These are phyloP conservation scores for Monodelphis domestica DNA, from an alignment of 2,797 vertebrate genomes.

Conservation along the genomic window DNA sequence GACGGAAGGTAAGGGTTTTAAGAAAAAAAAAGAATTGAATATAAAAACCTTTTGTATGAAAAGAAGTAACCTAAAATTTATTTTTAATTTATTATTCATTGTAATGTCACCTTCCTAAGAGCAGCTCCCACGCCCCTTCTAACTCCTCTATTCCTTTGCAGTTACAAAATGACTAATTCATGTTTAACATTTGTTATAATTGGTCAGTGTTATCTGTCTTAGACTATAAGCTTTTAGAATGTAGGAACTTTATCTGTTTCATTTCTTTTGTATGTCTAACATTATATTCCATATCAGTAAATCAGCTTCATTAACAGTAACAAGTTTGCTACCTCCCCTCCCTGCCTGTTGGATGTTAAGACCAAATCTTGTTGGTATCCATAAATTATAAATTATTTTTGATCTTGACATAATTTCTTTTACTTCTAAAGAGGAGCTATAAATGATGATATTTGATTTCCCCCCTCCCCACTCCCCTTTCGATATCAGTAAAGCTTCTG, in stretches of 20 bases:
- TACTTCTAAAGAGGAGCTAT: not conserved
- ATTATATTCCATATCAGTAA: fast-evolving
- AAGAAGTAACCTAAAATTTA: not conserved
- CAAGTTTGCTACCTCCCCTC: fast-evolving
- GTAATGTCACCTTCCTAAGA: not conserved
- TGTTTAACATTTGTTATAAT: not conserved
- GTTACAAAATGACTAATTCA: not conserved
- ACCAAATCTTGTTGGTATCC: not conserved
- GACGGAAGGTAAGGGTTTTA: too few species aligned
- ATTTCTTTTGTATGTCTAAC: not conserved
- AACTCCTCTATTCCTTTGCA: not conserved
- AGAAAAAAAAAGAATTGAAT: too few species aligned
- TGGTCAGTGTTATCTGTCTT: not conserved
- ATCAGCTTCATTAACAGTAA: fast-evolving
- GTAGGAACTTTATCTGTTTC: not conserved
- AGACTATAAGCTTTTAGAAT: not conserved
- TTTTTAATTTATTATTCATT: not conserved
- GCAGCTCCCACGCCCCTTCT: not conserved
- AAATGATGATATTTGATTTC: not conserved
- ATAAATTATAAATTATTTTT: not conserved
- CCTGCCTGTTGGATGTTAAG: fast-evolving
- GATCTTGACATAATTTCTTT: not conserved
- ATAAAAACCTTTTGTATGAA: not conserved
- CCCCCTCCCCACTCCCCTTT: too few species aligned
- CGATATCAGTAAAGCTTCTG: not conserved